phyloP scores from a whole-genome alignment of 1,140 invertebrate genomes.

The Leptopilina clavipes region DNA sequence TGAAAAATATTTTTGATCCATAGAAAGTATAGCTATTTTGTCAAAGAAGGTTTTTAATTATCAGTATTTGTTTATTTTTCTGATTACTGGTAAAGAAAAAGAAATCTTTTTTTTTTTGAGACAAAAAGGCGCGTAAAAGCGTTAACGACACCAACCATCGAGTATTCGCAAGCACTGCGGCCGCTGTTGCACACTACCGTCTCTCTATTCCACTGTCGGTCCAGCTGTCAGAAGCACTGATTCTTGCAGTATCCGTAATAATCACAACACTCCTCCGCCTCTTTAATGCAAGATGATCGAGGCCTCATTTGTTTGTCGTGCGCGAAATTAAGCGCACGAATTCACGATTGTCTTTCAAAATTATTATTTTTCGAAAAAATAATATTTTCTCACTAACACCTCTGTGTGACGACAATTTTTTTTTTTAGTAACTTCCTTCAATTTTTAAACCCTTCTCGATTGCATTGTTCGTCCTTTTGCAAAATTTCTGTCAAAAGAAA shows the following conservation, averaged over 20 bases:
- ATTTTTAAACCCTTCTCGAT: too few relatives aligned
- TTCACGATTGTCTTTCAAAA: not conserved
- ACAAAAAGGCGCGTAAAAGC: constrained; percentile 46
- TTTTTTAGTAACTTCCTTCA: too few relatives aligned
- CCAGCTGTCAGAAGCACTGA: constrained; percentile 69
- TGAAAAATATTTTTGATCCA: too few relatives aligned
- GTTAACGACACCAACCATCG: constrained; percentile 70
- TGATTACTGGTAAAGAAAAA: too few relatives aligned
- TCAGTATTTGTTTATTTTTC: too few relatives aligned
- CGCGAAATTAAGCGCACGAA: constrained; percentile 46
- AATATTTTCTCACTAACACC: constrained; percentile 30
- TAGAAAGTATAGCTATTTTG: too few relatives aligned
- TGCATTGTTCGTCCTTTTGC: too few relatives aligned
- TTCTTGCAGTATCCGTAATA: constrained; percentile 57
- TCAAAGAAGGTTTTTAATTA: too few relatives aligned
- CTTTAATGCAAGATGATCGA: constrained; percentile 66
- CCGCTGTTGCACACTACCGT: constrained; percentile 72
- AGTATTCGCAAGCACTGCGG: constrained; percentile 72
- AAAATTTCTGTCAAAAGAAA: too few relatives aligned
- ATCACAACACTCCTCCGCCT: constrained; percentile 68
- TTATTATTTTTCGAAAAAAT: constrained; percentile 5
- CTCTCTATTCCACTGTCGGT: constrained; percentile 61
- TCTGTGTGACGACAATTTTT: too few relatives aligned
- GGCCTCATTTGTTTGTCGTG: constrained; percentile 68
- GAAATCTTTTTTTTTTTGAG: not conserved